A percentile compares a stretch with the other conserved stretches of the same genome.
phyloP scores from a whole-genome alignment of 2,797 vertebrate genomes.

The Dromococcyx pavoninus region DNA sequence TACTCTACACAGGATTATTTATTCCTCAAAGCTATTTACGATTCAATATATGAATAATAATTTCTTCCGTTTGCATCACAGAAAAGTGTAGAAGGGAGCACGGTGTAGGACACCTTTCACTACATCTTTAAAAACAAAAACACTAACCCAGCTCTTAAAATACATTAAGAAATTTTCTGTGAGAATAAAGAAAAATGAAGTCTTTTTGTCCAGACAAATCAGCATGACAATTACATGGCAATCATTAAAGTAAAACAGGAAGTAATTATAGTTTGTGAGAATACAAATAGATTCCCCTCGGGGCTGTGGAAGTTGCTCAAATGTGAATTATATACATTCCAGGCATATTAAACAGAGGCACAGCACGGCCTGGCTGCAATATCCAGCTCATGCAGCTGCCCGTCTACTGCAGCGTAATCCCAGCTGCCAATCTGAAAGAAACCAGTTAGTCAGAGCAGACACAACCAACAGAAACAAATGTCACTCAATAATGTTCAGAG shows the following conservation, averaged over 20 bases:
- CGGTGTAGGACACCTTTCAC: background rate
- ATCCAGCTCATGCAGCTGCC: constrained; percentile 73
- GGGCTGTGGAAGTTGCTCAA: constrained; percentile 70
- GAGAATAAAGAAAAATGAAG: background rate
- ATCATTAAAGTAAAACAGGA: constrained; percentile 79
- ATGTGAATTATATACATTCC: constrained; percentile 81
- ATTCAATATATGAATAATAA: background rate
- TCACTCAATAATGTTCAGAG: constrained; percentile 83
- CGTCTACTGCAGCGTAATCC: constrained; percentile 77
- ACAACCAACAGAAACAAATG: constrained; percentile 83
- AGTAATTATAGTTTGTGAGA: constrained; percentile 83
- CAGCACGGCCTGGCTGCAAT: constrained; percentile 54
- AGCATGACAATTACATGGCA: constrained; percentile 35
- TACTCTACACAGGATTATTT: background rate
- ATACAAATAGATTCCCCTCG: constrained; percentile 71
- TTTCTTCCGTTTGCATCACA: background rate
- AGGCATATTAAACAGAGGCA: constrained; percentile 72
- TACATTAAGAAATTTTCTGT: background rate
- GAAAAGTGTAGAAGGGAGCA: background rate
- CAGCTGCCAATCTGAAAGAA: constrained; percentile 87
- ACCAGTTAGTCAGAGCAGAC: constrained; percentile 82
- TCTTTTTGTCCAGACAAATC: constrained; percentile 21
- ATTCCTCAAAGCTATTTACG: background rate
- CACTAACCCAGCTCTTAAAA: background rate
- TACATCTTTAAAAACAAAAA: background rate